Base-by-base conservation (phyloP, 2,888 invertebrate genomes). In the Nymphalis polychloros region DNA sequence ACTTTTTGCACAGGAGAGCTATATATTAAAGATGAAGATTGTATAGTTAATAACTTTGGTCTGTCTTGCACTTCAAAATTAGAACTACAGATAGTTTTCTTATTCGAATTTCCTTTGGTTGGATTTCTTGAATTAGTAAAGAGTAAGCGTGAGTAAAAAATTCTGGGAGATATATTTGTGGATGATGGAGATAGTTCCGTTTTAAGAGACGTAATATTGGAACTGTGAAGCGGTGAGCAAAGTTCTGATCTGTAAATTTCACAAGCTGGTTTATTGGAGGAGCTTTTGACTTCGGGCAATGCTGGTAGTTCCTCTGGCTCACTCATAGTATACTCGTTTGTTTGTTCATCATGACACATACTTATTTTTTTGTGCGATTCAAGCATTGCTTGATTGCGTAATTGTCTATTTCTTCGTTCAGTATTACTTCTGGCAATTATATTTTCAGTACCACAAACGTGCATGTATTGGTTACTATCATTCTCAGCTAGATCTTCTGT, bases 401-500 rank as follows among this genome's bases (percentile, higher is more conserved):
- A 68, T 48, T 79, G 77, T 60, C 77, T 78, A 0, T 80, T 89
- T 73, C 82, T 83, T 6, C 78, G 79, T 50, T 86, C 82, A 13
- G 89, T 89, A 69, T 80, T 84, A 1, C 81, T 79, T 78, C 89
- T 90, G 10, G 88, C 87, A 59, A 83, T 13, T 3, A 81, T 83
- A 47, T 80, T 85, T 63, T 80, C 78, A 7, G 84, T 85, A 23
- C 81, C 82, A 55, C 85, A 77, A 13, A 86, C 75, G 61, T 86
- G 76, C 10, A 80, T 78, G 73, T 90, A 87, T 64, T 84, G 80
- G 63, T 91, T 89, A 27, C 91, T 89, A 69, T 85, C 90, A 19
- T 78, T 79, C 66, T 89, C 88, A 1, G 87, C 88, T 76, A 89
- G 89, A 68, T 90, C 85, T 70, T 87, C 83, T 0, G 89, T 87